Evolutionary conservation across 2,888 invertebrate species (phyloP), one percentile per base, ranked within the genome.

Genomic region (Tanytarsus gracilentus): DNA sequence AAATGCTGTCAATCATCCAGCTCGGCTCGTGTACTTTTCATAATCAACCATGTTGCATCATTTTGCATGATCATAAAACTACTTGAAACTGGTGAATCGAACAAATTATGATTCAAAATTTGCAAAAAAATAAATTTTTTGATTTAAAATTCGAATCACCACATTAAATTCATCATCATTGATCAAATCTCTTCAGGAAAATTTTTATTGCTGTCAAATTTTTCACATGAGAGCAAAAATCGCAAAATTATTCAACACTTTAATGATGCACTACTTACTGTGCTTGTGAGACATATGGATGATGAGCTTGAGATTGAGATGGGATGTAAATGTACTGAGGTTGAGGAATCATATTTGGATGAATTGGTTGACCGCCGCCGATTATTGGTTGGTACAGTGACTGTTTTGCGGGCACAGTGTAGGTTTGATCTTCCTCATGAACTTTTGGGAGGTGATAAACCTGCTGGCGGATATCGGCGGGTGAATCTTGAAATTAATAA

Each of bases 241-340:
- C 23, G 16, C 18, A 44, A 18, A 23, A 23, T 23, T 44, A 44
- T 44, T 8, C 8, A 11, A 44, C 11, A 44, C 2, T 9, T 33
- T 33, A 11, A 44, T 44, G 23, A 44, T 36, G n/a, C n/a, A n/a
- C 7, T 30, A 58, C 58, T 58, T 48, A 58, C 58, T 48, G 44
- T 1, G 58, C 49, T 61, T 67, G 67, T n/a, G 63, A 58, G 11
- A 65, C 60, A 53, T 66, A 67, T 4, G 65, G 63, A 49, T 64
- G 64, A 23, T 61, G 63, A 23, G 60, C 59, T 27, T 62, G 63
- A 6, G 50, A 29, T 51, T 40, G 62, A 5, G 63, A 52, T 50
- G 62, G 65, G 8, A 65, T 62, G 40, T 65, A 64, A 21, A 65
- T 62, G 26, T 62, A 65, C 23, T 63, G 63, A 7, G 65, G 64